Conservation (phyloP, 2,113 vertebrate genomes). For the Galeopterus variegatus region DNA sequence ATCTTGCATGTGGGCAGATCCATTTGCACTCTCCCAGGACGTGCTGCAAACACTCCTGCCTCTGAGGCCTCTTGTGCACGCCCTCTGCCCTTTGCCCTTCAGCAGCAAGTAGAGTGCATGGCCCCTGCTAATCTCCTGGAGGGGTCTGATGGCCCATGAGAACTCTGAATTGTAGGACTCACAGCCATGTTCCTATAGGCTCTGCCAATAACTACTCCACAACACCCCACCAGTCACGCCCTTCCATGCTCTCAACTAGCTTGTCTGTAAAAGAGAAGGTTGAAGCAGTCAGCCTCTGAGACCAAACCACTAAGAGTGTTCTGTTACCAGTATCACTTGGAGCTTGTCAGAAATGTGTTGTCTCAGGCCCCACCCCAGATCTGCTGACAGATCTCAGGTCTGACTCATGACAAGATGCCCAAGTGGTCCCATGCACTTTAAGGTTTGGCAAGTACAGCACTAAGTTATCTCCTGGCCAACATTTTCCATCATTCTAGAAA, state of each 20-base stretch:
- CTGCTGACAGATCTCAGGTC: neutral
- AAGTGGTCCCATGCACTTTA: rapidly evolving
- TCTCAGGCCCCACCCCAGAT: neutral
- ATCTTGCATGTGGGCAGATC: constrained; percentile 56
- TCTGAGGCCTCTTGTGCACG: neutral
- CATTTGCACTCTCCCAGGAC: constrained; percentile 64
- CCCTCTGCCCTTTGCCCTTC: neutral
- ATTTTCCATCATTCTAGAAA: neutral
- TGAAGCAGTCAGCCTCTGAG: neutral
- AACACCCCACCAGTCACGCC: neutral
- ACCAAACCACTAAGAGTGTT: neutral
- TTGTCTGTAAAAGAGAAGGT: neutral
- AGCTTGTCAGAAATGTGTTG: neutral
- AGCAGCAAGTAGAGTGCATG: neutral
- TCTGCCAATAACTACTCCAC: neutral
- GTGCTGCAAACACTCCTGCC: neutral
- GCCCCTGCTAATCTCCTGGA: neutral
- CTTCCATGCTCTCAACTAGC: neutral
- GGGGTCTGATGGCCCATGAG: neutral
- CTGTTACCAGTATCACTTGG: neutral
- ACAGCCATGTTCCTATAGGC: neutral
- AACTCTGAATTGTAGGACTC: neutral
- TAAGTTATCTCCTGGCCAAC: neutral
- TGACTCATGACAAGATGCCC: no score
- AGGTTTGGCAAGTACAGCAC: neutral